phyloP scores from a whole-genome alignment of 64 coral and sea anemone genomes.

The Dendrophyllia cribrosa region DNA sequence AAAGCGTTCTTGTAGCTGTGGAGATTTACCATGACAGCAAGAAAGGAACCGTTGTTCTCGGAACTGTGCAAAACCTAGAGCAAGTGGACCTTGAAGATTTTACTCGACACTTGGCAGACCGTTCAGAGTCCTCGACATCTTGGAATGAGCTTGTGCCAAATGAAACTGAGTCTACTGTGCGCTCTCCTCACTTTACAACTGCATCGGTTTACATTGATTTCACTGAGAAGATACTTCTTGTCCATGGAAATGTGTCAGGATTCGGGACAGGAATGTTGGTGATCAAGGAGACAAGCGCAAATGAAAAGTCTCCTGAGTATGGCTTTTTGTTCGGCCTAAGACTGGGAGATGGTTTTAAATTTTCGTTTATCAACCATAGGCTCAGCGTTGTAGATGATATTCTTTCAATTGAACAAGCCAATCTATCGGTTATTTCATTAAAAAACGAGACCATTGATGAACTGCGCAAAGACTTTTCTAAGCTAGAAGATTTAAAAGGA shows the following conservation, averaged over 20 bases:
- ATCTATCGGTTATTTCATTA: background rate
- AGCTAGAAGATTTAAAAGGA: background rate
- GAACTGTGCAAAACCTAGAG: background rate
- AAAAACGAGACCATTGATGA: background rate
- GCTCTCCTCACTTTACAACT: background rate
- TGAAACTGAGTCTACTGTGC: background rate
- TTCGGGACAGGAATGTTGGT: background rate
- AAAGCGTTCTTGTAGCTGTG: background rate
- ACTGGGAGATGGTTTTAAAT: background rate
- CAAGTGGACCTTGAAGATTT: background rate
- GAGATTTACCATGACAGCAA: background rate
- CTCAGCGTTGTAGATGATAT: conserved; percentile 10
- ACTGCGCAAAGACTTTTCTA: background rate
- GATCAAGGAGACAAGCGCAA: background rate
- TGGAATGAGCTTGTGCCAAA: background rate
- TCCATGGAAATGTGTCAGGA: background rate
- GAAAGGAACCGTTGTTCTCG: background rate
- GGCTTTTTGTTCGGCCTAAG: background rate
- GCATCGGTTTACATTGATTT: background rate
- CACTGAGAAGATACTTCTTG: background rate
- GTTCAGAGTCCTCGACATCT: background rate
- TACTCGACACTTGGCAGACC: background rate
- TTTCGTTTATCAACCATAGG: background rate
- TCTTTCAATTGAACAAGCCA: background rate
- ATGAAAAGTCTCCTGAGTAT: background rate